Evolutionary conservation across 2,113 vertebrate genomes (phyloP), one percentile per base, ranked within the genome.

Genomic region (Pollachius pollachius): DNA sequence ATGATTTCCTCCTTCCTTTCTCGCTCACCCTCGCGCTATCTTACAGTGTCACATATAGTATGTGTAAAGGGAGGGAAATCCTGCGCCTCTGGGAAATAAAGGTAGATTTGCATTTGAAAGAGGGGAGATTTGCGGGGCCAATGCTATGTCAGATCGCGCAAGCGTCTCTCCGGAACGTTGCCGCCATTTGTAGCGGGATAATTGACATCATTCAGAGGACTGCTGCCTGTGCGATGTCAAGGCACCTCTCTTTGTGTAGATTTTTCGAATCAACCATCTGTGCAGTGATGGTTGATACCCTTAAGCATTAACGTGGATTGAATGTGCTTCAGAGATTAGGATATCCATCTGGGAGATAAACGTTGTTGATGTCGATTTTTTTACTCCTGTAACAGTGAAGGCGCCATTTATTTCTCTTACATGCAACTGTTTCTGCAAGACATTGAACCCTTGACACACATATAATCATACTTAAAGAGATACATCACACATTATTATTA

Each of bases 71-170:
- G 15, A 73, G 15, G 76, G 76, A 65, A 74, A 74, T 81, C 79
- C 56, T 57, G 23, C 57, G 65, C 72, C 75, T 21, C 0, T 19
- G 65, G 74, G 72, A 78, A 83, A 81, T 74, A 77, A 73, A 74
- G 62, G 1, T 25, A 52, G 63, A 84, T 88, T 85, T 82, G 72
- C 81, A 88, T 85, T 80, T 85, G 71, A 85, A 79, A 86, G 82
- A 25, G 64, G 64, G 2, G 2, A 66, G 62, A 81, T 83, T 11
- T 88, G 79, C 75, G 69, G 78, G 79, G 76, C 84, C 8, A 72
- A 81, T 73, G 76, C 62, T 18, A 71, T 75, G 86, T 81, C 73
- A 58, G 75, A 75, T 72, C 15, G 37, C 85, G 68, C 1, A 0
- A 76, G 78, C 63, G n/a, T 62, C 82, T 75, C 82, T 75, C 81